Base-by-base conservation (phyloP, 2,888 invertebrate genomes). In the Chrysolina oricalcia region DNA sequence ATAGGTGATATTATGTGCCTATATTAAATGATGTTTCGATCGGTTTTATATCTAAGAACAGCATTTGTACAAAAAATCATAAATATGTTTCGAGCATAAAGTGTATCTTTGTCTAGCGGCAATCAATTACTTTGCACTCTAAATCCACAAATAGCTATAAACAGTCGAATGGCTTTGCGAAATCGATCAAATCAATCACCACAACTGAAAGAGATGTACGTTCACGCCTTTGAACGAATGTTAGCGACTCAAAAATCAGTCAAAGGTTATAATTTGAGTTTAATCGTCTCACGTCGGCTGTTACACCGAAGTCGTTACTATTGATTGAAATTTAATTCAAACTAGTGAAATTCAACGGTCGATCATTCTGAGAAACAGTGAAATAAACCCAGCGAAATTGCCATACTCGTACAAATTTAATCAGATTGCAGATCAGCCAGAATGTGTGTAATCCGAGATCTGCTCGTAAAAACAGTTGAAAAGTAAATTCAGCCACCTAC, bases 401-500 rank as follows among this genome's bases (percentile, higher is more conserved):
- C 78, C 77, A 62, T 78, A 70, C 80, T 79, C 78, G 78, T 76
- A 73, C 79, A 74, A 75, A 75, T 81, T 80, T 75, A 80, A 81
- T 83, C 81, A 76, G 80, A 80, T 81, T 77, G 75, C 79, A 79
- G 78, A 80, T 82, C 80, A 75, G 75, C 74, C 75, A 76, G 77
- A 75, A 78, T 78, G 76, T 43, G 76, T 80, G 79, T 82, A 82
- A 82, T 81, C 81, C 80, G 78, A 82, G 82, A 81, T 80, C 80
- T 80, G 77, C 76, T 83, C 83, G 81, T 82, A 82, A 82, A 82
- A 80, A 82, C 79, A 78, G 78, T 81, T 82, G 81, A 82, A 81
- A 81, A 81, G 78, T 82, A 83, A 82, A 83, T 83, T 82, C 80
- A 81, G 75, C 80, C 80, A 79, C 83, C 82, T 80, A 83, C 83